Evolutionary conservation across 2,797 vertebrate species (phyloP), one percentile per base, ranked within the genome.

Genomic region (Esox masquinongy): DNA sequence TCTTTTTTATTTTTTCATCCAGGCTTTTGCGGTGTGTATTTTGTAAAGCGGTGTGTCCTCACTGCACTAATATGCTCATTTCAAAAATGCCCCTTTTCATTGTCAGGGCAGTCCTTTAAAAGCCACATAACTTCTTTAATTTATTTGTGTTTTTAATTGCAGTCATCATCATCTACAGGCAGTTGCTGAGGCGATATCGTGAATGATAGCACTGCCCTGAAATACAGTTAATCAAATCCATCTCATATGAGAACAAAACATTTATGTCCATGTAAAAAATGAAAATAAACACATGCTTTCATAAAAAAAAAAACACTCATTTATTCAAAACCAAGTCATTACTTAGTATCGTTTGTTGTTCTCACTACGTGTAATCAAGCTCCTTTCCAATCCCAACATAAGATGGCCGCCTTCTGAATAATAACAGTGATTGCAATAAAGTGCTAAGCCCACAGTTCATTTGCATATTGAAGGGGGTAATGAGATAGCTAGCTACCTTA

Each of bases 401-500:
- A 77, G 76, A 85, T 70, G 76, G 76, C 82, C 68, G 12, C 56
- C 64, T n/a, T 34, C 43, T 77, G 31, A 68, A 73, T 50, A 68
- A 73, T 50, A 77, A 79, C 66, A 63, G n/a, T 72, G 39, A 68
- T 49, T 53, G 75, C 74, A 31, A 63, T 68, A 43, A 76, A 73
- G 74, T 8, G 29, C 71, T 4, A 8, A 72, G 77, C 78, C 85
- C 22, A 71, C 74, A 81, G 79, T 47, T 26, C 73, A 81, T 89
- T 87, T 88, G 75, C 85, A 85, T 87, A 73, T 82, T 83, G 79
- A 70, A 88, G 83, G 77, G 85, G 82, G 82, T 92, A 90, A 92
- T 90, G 90, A 92, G 89, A 89, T 90, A 85, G 81, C 90, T 90
- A 90, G 82, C 90, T 90, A 90, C 90, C 86, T 89, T 88, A 90